A percentile compares a stretch with the other conserved stretches of the same genome.
phyloP scores from a whole-genome alignment of 2,888 invertebrate species.

The Hofmannophila pseudospretella region DNA sequence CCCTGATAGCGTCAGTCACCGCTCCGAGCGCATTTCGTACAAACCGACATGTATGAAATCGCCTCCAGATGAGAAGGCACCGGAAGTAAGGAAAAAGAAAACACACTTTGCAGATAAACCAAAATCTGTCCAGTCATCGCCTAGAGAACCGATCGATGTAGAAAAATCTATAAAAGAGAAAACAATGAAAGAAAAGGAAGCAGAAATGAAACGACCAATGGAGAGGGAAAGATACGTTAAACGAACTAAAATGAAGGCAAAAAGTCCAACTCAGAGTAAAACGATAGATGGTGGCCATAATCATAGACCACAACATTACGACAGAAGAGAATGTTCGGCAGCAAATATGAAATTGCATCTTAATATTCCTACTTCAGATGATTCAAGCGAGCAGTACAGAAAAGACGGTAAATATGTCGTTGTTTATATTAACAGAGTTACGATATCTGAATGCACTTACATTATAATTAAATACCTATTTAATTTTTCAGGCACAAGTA shows the following conservation, averaged over 20 bases:
- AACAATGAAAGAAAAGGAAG: constrained; percentile 53
- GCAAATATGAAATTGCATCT: constrained; percentile 74
- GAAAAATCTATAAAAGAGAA: constrained; percentile 65
- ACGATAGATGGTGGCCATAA: constrained; percentile 44
- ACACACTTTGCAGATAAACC: constrained; percentile 68
- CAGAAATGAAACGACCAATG: constrained; percentile 51
- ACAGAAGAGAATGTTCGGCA: constrained; percentile 71
- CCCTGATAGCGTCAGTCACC: constrained; percentile 40
- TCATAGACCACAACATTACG: constrained; percentile 57
- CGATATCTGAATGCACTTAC: too few species aligned
- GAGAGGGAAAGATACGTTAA: constrained; percentile 70
- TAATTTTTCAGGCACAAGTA: constrained; percentile 42
- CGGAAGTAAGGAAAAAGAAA: constrained; percentile 63
- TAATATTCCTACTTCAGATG: constrained; percentile 79
- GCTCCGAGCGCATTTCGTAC: constrained; percentile 45
- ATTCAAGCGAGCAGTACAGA: constrained; percentile 77
- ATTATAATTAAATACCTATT: neutral
- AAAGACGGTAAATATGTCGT: constrained; percentile 62
- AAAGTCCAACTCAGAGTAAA: constrained; percentile 69
- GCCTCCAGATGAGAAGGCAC: constrained; percentile 56
- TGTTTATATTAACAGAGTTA: too few species aligned
- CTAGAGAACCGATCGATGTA: constrained; percentile 54
- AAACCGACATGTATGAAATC: constrained; percentile 49
- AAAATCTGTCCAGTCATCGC: constrained; percentile 62
- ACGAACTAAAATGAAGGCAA: constrained; percentile 67